Conservation (phyloP, 2,888 invertebrate genomes). For the Cecidostiba fungosa region DNA sequence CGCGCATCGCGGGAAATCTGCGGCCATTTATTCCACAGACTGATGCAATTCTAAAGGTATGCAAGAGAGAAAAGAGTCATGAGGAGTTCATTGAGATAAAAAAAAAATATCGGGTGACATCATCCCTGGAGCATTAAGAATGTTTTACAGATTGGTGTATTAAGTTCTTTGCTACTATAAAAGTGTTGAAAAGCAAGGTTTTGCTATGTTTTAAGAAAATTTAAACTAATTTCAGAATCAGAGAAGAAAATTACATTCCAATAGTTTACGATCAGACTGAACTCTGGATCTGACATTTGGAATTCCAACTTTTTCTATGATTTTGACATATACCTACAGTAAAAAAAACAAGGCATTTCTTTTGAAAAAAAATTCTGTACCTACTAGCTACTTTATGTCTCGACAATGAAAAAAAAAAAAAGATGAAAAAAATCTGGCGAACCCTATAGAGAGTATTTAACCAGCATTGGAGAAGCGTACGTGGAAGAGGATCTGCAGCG, state of each 20-base stretch:
- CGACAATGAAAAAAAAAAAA: constrained; percentile 20
- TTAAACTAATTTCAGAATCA: not conserved
- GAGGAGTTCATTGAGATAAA: constrained; percentile 40
- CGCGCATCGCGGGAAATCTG: constrained; percentile 18
- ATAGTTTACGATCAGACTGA: not conserved
- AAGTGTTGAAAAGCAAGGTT: constrained; percentile 23
- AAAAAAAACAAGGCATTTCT: constrained; percentile 26
- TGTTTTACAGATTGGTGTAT: constrained; percentile 8
- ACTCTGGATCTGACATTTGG: constrained; percentile 1
- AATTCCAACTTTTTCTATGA: not conserved
- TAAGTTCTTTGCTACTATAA: constrained; percentile 11
- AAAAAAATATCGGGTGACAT: constrained; percentile 52
- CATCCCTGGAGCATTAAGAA: constrained; percentile 36
- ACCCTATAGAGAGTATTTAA: constrained; percentile 44
- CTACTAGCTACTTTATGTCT: constrained; percentile 30
- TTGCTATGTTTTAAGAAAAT: constrained; percentile 1
- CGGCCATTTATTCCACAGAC: constrained; percentile 41
- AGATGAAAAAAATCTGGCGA: constrained; percentile 40
- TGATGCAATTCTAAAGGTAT: constrained; percentile 57
- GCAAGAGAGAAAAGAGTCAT: constrained; percentile 49
- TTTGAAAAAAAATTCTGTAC: constrained; percentile 28
- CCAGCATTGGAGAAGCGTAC: constrained; percentile 51
- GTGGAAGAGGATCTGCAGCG: constrained; percentile 50
- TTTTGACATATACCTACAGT: not conserved
- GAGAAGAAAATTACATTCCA: constrained; percentile 17